Conservation (phyloP, 2,888 invertebrate species). For the Itoplectis maculator region DNA sequence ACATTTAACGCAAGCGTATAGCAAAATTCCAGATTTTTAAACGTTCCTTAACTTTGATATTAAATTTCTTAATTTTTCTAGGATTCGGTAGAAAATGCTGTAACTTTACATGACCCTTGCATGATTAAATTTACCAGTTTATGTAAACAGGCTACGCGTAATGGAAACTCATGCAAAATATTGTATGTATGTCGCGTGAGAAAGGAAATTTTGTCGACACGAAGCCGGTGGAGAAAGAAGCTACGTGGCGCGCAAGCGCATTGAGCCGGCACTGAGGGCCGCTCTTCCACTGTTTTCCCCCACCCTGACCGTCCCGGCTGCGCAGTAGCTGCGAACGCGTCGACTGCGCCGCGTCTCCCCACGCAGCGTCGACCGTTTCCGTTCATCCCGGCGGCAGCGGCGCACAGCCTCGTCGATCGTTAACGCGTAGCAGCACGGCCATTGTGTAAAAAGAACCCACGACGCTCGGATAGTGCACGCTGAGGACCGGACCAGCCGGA, state of each 20-base stretch:
- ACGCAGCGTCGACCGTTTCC: constrained; percentile 74
- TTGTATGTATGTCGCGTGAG: background rate
- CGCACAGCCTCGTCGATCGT: constrained; percentile 80
- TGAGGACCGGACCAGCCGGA: constrained; percentile 78
- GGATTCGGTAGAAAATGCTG: no score
- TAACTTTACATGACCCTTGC: no score
- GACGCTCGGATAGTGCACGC: constrained; percentile 81
- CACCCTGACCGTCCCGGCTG: constrained; percentile 71
- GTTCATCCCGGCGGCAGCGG: constrained; percentile 74
- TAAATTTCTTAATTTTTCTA: no score
- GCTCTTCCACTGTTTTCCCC: constrained; percentile 70
- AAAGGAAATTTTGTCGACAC: background rate
- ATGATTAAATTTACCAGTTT: no score
- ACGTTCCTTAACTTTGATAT: no score
- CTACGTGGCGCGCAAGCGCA: background rate
- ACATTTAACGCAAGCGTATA: no score
- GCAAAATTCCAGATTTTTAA: no score
- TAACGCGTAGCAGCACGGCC: constrained; percentile 80
- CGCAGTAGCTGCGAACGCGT: constrained; percentile 74
- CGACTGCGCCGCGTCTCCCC: constrained; percentile 82
- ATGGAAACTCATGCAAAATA: no score
- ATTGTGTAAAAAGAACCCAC: constrained; percentile 83
- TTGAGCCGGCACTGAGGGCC: constrained; percentile 65
- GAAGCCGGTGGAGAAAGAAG: constrained; percentile 47
- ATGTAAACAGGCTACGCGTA: no score